These are phyloP conservation scores for Nomia melanderi DNA, from an alignment of 1,140 invertebrate species.

Conservation along the genomic window DNA sequence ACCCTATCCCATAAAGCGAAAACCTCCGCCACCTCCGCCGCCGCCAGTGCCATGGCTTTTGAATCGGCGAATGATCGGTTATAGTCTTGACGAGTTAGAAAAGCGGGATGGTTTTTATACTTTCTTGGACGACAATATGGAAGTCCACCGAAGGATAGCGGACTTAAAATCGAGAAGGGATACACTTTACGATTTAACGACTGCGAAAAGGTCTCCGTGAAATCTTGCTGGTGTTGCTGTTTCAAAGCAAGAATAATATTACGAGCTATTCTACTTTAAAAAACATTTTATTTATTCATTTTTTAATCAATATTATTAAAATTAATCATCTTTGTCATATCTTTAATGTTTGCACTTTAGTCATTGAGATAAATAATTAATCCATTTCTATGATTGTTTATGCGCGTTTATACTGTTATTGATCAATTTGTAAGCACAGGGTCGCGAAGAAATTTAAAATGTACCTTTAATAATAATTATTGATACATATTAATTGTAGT, in stretches of 20 bases:
- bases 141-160: conserved; percentile 58
- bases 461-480: too few relatives aligned
- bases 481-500: too few relatives aligned
- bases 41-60: conserved; percentile 57
- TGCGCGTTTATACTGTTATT: too few relatives aligned
- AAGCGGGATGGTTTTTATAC: conserved; percentile 51
- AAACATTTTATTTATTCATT: too few relatives aligned
- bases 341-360: too few relatives aligned
- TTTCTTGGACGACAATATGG: conserved; percentile 68
- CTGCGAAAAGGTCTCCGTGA: not conserved
- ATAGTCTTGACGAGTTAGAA: conserved; percentile 53
- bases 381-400: too few relatives aligned
- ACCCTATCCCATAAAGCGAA: conserved; percentile 41
- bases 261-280: not conserved
- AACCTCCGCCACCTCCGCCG: conserved; percentile 19
- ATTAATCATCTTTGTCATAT: too few relatives aligned
- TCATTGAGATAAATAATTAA: too few relatives aligned
- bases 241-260: not conserved
- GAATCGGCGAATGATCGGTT: conserved; percentile 63
- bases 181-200: not conserved
- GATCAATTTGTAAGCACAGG: too few relatives aligned
- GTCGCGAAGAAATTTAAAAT: too few relatives aligned
- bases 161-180: conserved; percentile 55
- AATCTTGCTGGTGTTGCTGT: not conserved
- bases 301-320: too few relatives aligned